These are phyloP conservation scores for Euwallacea similis DNA, from an alignment of 1,140 invertebrate genomes.

Conservation along the genomic window DNA sequence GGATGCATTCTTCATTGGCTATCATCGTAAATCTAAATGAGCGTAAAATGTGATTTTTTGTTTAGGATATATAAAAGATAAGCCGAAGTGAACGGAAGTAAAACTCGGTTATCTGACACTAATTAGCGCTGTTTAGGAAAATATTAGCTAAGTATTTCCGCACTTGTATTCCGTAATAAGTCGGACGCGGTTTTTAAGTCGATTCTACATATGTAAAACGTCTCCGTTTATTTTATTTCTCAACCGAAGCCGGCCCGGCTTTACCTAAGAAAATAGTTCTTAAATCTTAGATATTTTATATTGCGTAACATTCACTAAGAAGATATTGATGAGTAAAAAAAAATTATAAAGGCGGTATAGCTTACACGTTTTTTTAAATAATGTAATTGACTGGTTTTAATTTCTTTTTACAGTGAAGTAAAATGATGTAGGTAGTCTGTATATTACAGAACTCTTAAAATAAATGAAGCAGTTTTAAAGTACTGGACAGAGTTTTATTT, in stretches of 20 bases:
- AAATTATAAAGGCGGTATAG: not conserved
- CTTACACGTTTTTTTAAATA: slow-evolving; percentile 4
- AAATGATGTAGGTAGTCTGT: slow-evolving; percentile 30
- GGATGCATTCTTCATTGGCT: not conserved
- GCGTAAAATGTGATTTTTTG: too few relatives aligned
- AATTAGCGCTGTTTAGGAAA: not conserved
- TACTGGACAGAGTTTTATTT: not conserved
- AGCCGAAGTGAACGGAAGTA: too few relatives aligned
- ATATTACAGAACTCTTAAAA: slow-evolving; percentile 34
- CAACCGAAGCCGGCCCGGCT: too few relatives aligned
- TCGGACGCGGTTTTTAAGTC: too few relatives aligned
- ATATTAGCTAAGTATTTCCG: too few relatives aligned
- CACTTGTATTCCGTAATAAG: too few relatives aligned
- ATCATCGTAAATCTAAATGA: not conserved
- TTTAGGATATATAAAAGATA: too few relatives aligned
- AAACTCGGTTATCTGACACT: too few relatives aligned
- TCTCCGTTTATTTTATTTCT: too few relatives aligned
- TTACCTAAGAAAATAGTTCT: not conserved
- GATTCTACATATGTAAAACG: too few relatives aligned
- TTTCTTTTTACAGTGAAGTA: slow-evolving; percentile 32
- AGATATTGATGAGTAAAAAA: not conserved
- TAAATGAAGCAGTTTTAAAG: slow-evolving; percentile 13
- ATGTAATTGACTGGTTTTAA: slow-evolving; percentile 3
- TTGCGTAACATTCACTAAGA: not conserved
- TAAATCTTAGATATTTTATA: not conserved